These are phyloP conservation scores for Oenanthe oenanthe DNA, from an alignment of 2,113 vertebrate genomes.

Conservation along the genomic window DNA sequence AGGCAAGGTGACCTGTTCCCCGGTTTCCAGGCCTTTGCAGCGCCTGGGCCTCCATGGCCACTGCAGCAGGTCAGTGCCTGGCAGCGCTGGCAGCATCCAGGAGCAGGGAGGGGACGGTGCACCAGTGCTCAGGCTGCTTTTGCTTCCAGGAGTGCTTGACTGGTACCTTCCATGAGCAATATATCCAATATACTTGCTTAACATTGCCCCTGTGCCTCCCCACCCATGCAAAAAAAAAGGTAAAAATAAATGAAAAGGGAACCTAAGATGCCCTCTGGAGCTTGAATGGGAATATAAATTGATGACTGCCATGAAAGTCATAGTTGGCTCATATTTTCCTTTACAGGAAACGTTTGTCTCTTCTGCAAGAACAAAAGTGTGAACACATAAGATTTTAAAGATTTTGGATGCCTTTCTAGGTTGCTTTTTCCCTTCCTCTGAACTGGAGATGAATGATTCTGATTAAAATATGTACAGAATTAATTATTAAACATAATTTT, in stretches of 20 bases:
- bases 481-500: neutral
- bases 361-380: neutral
- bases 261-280: neutral
- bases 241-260: neutral
- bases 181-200: neutral
- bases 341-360: neutral
- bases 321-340: neutral
- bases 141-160: neutral
- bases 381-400: neutral
- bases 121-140: neutral
- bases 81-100: too few relatives aligned
- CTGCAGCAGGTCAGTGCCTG: neutral
- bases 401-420: neutral
- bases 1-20: neutral
- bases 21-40: neutral
- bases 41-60: neutral
- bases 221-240: neutral
- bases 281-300: neutral
- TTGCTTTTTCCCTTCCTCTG: neutral
- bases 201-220: accelerated
- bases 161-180: neutral
- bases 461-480: neutral
- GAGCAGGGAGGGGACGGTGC: neutral
- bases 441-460: neutral
- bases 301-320: neutral